phyloP scores from a whole-genome alignment of 2,113 vertebrate species.

The Platanista minor region DNA sequence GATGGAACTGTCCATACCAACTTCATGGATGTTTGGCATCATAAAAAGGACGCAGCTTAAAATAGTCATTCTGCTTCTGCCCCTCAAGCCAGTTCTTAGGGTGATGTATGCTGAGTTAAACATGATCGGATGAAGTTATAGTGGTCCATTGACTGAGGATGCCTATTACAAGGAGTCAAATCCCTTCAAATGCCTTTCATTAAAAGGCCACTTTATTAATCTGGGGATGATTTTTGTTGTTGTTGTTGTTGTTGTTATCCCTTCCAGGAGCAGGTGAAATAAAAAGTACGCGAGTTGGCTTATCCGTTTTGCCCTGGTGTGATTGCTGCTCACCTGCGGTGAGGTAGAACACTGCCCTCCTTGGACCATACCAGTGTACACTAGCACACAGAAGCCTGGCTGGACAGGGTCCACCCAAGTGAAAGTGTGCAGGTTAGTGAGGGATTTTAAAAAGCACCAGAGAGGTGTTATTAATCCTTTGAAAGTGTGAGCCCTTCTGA shows the following conservation, averaged over 20 bases:
- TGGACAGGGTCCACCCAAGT: not conserved
- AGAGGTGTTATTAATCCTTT: slow-evolving; percentile 65
- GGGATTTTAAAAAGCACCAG: slow-evolving; percentile 56
- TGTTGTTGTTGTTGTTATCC: not conserved
- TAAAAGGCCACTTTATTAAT: not conserved
- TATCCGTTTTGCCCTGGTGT: too few species aligned
- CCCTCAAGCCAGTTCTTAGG: not conserved
- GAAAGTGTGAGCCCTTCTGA: slow-evolving; percentile 68
- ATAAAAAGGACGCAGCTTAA: not conserved
- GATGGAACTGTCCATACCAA: not conserved
- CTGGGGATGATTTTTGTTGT: not conserved
- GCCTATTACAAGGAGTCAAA: not conserved
- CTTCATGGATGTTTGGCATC: not conserved
- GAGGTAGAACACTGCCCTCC: not conserved
- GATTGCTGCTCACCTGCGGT: not conserved
- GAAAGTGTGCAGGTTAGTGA: slow-evolving; percentile 41
- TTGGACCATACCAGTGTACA: not conserved
- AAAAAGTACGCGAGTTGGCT: not conserved
- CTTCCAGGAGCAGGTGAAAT: not conserved
- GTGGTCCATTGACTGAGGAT: not conserved
- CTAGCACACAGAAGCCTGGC: slow-evolving; percentile 24
- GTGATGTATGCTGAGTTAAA: not conserved
- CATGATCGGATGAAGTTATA: not conserved
- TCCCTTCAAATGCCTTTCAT: not conserved
- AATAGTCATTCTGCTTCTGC: not conserved